Base-by-base conservation (phyloP, 2,113 vertebrate species). In the Nyctereutes procyonoides region DNA sequence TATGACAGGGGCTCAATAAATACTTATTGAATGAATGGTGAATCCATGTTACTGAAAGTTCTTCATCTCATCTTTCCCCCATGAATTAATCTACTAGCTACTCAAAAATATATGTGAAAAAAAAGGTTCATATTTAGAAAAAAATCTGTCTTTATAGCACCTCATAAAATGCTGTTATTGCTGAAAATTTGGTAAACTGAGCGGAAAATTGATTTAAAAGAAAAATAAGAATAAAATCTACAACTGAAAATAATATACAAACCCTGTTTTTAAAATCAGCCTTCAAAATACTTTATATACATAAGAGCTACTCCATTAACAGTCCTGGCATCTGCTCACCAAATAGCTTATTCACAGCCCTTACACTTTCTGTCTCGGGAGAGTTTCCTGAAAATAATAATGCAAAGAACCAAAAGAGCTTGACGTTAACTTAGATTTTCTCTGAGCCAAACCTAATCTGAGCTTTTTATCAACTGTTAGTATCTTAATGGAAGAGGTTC, bases 361-460 rank as follows among this genome's bases (percentile, higher is more conserved):
- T 92, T 65, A 80, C 1, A 13, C 15, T 77, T 77, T 87, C 65
- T 58, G 73, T 86, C 93, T 81, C 77, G 30, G 62, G 65, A 93
- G 62, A 81, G 16, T 91, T 88, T 58, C 84, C 65, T 82, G 51
- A 82, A 97, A 92, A 51, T n/a, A 82, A 62, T 55, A 48, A 56
- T 26, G 43, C 55, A 84, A 90, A 71, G 26, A 85, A 48, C 26
- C 32, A 80, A 91, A 83, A 73, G 51, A 86, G 28, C 76, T 53
- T 87, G 65, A 76, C 38, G 30, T 58, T 84, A 53, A 83, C 35
- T 89, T 76, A 77, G 24, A 35, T 83, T 79, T 91, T 93, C 65
- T 90, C n/a, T 51, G 38, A 80, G 84, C 20, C 88, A 88, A 85
- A 51, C n/a, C 13, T 92, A 69, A 89, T 94, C 88, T 93, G 20